Percentiles rank a stretch among this genome's conserved stretches.
Evolutionary conservation across 1,140 invertebrate species (phyloP).

Genomic region (Ditylenchus dipsaci): DNA sequence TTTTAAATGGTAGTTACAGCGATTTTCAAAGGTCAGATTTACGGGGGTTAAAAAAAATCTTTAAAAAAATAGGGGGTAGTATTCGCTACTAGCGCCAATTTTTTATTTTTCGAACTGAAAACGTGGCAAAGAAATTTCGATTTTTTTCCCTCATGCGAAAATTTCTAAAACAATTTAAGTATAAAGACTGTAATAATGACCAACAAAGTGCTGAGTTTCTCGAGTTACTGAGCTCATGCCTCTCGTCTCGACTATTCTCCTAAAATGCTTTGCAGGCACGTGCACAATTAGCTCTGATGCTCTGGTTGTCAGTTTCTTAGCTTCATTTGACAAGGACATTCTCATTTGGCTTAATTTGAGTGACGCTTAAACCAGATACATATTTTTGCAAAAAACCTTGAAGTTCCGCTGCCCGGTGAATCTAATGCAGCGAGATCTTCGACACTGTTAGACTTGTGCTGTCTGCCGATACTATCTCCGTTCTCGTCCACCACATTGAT

Average conservation of each 20-base stretch:
- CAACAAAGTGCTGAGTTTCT: slow-evolving; percentile 53
- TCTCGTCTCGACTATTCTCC: slow-evolving; percentile 38
- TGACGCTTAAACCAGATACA: background rate
- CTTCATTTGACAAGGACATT: slow-evolving; percentile 18
- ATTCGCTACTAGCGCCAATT: no score
- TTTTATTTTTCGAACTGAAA: no score
- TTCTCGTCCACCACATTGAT: background rate
- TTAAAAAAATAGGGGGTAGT: no score
- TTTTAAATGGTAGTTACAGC: no score
- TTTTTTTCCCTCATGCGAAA: no score
- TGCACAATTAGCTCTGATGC: slow-evolving; percentile 31
- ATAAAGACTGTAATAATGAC: slow-evolving; percentile 13
- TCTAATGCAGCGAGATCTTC: background rate
- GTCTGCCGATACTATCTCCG: background rate
- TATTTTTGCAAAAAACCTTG: background rate
- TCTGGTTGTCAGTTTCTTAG: slow-evolving; percentile 29
- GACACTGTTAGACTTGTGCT: background rate
- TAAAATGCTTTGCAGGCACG: slow-evolving; percentile 41
- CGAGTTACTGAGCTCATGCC: slow-evolving; percentile 36
- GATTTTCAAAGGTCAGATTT: no score
- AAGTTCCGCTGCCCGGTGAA: background rate
- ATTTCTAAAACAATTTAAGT: background rate
- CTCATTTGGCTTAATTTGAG: background rate
- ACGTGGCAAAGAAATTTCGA: no score
- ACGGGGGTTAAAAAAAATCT: no score